Conservation (phyloP, 2,797 vertebrate species). For the Dallia pectoralis region DNA sequence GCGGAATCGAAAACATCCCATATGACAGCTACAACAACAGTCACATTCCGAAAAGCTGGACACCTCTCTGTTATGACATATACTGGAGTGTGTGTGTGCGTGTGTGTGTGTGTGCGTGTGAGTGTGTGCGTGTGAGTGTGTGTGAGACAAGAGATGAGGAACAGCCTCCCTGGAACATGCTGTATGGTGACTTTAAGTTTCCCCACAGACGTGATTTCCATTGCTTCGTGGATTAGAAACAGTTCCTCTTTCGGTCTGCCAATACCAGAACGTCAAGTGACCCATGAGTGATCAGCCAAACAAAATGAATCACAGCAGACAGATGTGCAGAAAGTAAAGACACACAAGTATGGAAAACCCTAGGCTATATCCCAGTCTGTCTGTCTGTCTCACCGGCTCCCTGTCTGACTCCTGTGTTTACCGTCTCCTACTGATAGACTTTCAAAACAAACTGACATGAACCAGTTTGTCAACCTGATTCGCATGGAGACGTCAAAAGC, state of each 20-base stretch:
- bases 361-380: background rate
- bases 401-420: background rate
- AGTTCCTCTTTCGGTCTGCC: background rate
- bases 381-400: background rate
- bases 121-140: background rate
- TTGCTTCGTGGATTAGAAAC: background rate
- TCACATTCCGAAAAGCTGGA: conserved; percentile 17
- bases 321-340: background rate
- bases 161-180: background rate
- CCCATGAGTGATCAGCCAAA: background rate
- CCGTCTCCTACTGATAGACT: background rate
- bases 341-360: background rate
- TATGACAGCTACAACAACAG: conserved; percentile 44
- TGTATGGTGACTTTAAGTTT: background rate
- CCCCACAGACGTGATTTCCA: background rate
- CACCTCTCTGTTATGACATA: conserved; percentile 23
- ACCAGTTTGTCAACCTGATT: background rate
- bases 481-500: background rate
- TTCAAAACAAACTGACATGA: background rate
- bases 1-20: conserved; percentile 28
- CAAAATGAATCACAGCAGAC: background rate
- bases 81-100: background rate
- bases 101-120: background rate
- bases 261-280: background rate
- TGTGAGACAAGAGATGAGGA: background rate